Percentiles rank a stretch among this genome's conserved stretches.
phyloP scores from a whole-genome alignment of 2,113 vertebrate genomes.

The Gopherus flavomarginatus region DNA sequence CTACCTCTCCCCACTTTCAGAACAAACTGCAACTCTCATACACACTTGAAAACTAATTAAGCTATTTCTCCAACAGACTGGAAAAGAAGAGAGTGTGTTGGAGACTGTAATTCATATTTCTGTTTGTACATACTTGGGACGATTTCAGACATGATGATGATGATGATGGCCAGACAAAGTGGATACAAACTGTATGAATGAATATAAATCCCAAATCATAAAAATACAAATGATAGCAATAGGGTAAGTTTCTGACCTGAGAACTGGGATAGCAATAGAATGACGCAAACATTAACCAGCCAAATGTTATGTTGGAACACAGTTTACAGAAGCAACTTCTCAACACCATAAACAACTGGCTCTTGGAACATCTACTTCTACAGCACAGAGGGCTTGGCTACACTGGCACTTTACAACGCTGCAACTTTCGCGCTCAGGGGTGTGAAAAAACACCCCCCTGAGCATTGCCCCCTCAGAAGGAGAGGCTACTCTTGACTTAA shows the following conservation, averaged over 20 bases:
- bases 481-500: neutral
- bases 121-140: neutral
- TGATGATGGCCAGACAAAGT: neutral
- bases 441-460: too few relatives aligned
- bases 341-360: neutral
- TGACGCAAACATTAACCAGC: neutral
- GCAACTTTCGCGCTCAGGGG: too few relatives aligned
- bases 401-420: too few relatives aligned
- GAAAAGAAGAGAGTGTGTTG: neutral
- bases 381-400: neutral
- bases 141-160: neutral
- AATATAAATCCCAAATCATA: neutral
- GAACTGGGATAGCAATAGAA: neutral
- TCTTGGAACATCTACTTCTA: neutral
- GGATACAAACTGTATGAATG: neutral
- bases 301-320: fast-evolving
- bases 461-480: neutral
- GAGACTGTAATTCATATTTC: neutral
- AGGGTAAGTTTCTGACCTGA: neutral
- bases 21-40: neutral
- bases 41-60: neutral
- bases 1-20: neutral
- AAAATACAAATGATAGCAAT: neutral
- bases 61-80: neutral
- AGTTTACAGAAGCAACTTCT: neutral